phyloP scores from a whole-genome alignment of 1,140 invertebrate species.

The Polypedilum pembai region DNA sequence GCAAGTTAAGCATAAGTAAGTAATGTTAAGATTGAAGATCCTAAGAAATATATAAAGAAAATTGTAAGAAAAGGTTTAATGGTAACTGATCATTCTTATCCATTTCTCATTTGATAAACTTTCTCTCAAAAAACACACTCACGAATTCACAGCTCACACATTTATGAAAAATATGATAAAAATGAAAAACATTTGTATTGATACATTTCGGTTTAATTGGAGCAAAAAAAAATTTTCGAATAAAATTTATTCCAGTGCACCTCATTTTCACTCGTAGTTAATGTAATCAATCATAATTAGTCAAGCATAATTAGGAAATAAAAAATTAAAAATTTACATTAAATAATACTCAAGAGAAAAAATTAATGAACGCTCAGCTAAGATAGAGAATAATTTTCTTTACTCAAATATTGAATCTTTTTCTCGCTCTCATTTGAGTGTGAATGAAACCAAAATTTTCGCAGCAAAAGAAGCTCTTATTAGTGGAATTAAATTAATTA shows the following conservation, averaged over 20 bases:
- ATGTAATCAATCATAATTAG: conserved; percentile 15
- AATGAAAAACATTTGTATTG: not conserved
- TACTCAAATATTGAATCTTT: not conserved
- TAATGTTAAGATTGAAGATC: not conserved
- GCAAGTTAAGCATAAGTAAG: not conserved
- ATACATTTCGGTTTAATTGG: not conserved
- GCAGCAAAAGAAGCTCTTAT: not conserved
- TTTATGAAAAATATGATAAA: not conserved
- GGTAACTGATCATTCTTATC: not conserved
- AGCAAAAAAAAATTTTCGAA: not conserved
- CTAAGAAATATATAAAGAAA: not conserved
- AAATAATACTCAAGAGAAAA: conserved; percentile 17
- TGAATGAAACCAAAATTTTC: not conserved
- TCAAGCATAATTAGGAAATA: conserved; percentile 13
- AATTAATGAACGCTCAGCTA: not conserved
- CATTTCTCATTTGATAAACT: not conserved
- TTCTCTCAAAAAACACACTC: not conserved
- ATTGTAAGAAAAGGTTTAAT: not conserved
- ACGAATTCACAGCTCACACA: not conserved
- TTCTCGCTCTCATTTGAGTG: not conserved
- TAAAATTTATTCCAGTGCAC: conserved; percentile 21
- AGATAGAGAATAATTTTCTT: not conserved
- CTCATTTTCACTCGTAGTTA: conserved; percentile 26
- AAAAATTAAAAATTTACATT: conserved; percentile 24
- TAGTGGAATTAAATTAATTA: not conserved